phyloP scores from a whole-genome alignment of 2,113 vertebrate genomes.

The Castor canadensis region DNA sequence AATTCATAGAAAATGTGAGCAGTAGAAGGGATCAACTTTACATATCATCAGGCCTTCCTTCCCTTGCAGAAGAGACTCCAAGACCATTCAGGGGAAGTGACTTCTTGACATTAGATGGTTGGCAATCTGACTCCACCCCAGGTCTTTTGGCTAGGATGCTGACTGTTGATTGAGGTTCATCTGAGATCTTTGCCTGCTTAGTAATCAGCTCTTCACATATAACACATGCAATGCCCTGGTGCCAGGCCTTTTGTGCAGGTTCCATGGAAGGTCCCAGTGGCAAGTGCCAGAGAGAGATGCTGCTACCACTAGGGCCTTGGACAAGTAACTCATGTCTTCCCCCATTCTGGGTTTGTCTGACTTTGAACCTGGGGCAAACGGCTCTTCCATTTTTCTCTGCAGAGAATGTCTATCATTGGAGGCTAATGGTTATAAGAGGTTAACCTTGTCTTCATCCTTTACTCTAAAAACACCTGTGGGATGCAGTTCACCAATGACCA shows the following conservation, averaged over 20 bases:
- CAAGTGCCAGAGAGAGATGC: not conserved
- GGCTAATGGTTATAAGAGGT: not conserved
- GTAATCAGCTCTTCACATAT: accelerated
- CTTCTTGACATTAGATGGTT: not conserved
- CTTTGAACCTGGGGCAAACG: not conserved
- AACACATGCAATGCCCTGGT: not conserved
- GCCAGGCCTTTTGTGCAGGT: not conserved
- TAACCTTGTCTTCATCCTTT: not conserved
- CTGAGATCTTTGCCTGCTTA: not conserved
- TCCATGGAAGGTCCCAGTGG: too few species aligned
- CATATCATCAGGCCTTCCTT: accelerated
- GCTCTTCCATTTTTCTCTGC: not conserved
- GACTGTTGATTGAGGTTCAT: not conserved
- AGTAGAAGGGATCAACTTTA: not conserved
- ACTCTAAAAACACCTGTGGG: not conserved
- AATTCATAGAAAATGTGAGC: not conserved
- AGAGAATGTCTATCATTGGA: not conserved
- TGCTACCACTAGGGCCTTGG: not conserved
- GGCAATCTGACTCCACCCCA: not conserved
- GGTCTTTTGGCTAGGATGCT: not conserved
- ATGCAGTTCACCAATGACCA: not conserved
- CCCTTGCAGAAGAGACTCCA: not conserved
- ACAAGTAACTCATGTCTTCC: accelerated
- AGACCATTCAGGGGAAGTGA: not conserved
- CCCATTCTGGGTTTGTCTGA: not conserved